These are phyloP conservation scores for Zenarchopterus dispar DNA, from an alignment of 2,797 vertebrate species.

Conservation along the genomic window DNA sequence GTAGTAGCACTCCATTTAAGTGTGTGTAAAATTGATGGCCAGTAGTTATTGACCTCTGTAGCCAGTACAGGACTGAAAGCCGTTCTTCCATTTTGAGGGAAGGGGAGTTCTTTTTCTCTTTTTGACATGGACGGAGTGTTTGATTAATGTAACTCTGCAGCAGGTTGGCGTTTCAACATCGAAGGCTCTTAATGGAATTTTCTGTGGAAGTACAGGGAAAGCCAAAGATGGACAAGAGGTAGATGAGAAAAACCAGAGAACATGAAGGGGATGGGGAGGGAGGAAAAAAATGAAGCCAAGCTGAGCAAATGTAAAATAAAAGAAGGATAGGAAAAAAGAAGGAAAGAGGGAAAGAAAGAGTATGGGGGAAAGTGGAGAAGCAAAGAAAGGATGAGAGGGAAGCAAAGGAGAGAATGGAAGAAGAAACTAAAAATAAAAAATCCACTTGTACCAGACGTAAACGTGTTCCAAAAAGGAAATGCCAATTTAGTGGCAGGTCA, in stretches of 20 bases:
- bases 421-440: too few species aligned
- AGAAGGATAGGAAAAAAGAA: not conserved
- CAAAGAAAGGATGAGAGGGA: not conserved
- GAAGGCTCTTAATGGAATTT: conserved; percentile 38
- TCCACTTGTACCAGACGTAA: too few species aligned
- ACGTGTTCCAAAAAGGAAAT: too few species aligned
- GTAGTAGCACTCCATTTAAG: conserved; percentile 80
- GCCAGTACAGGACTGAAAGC: conserved; percentile 60
- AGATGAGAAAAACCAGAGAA: conserved; percentile 7
- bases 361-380: not conserved
- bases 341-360: not conserved
- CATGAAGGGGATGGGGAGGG: not conserved
- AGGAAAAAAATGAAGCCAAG: conserved; percentile 3
- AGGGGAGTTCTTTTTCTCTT: conserved; percentile 24
- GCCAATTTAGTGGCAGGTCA: too few species aligned
- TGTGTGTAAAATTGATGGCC: conserved; percentile 81
- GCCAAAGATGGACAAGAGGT: conserved; percentile 12
- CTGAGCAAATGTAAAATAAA: not conserved
- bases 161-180: conserved; percentile 46
- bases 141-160: conserved; percentile 61
- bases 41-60: conserved; percentile 79
- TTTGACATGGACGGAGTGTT: conserved; percentile 29
- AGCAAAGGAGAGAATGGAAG: too few species aligned
- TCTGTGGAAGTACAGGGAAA: conserved; percentile 5
- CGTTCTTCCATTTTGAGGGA: conserved; percentile 50